Base-by-base conservation (phyloP, 2,888 invertebrate genomes). In the Latheticus oryzae region DNA sequence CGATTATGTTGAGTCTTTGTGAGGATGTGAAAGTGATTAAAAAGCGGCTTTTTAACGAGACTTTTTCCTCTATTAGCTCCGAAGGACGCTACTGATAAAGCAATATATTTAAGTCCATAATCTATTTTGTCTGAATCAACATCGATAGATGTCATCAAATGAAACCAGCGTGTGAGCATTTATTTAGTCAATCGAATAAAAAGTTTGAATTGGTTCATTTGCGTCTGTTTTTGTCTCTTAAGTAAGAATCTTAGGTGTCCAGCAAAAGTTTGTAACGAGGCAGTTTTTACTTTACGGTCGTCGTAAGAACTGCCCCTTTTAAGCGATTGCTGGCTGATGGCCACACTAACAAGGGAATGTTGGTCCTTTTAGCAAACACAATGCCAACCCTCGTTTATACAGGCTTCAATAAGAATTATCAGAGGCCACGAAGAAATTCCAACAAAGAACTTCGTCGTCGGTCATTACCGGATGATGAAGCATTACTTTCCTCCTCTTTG, bases 271-370 rank as follows among this genome's bases (percentile, higher is more conserved):
- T 58, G 59, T 66, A 66, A 66, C 64, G 63, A 66, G 53, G 58
- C 61, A 55, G 57, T 62, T 61, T 57, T 58, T 63, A 52, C 60
- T 60, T 60, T 60, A 60, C 60, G 48, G 42, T 23, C 35, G 56
- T 37, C 53, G 57, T 40, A 60, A 54, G 58, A 54, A 42, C 58
- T 56, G 63, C 53, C 56, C 61, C 60, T 60, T 61, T 61, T 63
- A 66, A 66, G 60, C 63, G 59, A 63, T 62, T 62, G 63, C 64
- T 58, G 43, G 38, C 56, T 61, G 63, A 64, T 61, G 66, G 60
- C 57, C 58, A 60, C 53, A 62, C 66, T 66, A 66, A 66, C 66
- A 66, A 66, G 66, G 58, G 60, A 62, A 59, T 57, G 59, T 58
- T 61, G 56, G 55, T 45, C 63, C 63, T 65, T 62, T 64, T 61